These are phyloP conservation scores for Campaea margaritaria DNA, from an alignment of 2,888 invertebrate genomes.

Conservation along the genomic window DNA sequence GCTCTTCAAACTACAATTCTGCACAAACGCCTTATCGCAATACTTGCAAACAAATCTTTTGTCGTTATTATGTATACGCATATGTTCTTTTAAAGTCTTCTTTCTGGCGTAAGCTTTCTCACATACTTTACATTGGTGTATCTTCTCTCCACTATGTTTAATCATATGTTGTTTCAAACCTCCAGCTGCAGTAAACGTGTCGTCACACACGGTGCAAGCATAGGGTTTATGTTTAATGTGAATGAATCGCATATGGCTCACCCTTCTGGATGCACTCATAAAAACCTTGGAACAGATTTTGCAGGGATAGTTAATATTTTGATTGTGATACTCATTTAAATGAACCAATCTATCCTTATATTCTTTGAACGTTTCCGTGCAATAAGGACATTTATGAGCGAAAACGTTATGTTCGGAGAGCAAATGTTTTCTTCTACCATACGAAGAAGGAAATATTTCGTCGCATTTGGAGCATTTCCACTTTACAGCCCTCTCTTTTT, in stretches of 20 bases:
- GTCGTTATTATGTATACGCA: slow-evolving; percentile 32
- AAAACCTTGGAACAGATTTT: slow-evolving; percentile 70
- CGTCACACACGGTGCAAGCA: slow-evolving; percentile 16
- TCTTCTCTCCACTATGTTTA: slow-evolving; percentile 17
- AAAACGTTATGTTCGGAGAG: slow-evolving; percentile 56
- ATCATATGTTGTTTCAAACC: slow-evolving; percentile 20
- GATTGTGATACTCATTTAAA: slow-evolving; percentile 62
- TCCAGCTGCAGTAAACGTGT: slow-evolving; percentile 1
- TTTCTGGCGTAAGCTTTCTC: slow-evolving; percentile 56
- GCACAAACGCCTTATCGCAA: slow-evolving; percentile 67
- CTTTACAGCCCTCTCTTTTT: slow-evolving; percentile 10
- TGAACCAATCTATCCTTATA: slow-evolving; percentile 65
- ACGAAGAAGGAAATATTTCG: slow-evolving; percentile 57
- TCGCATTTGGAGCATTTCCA: slow-evolving; percentile 69
- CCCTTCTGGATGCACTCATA: slow-evolving; percentile 55
- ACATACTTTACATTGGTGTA: slow-evolving; percentile 17
- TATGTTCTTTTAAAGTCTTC: slow-evolving; percentile 50
- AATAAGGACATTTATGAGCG: slow-evolving; percentile 52
- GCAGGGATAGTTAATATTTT: slow-evolving; percentile 69
- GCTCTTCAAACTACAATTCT: slow-evolving; percentile 53
- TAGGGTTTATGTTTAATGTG: slow-evolving; percentile 11
- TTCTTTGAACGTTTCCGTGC: slow-evolving; percentile 65
- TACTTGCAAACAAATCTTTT: slow-evolving; percentile 45
- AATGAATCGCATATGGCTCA: slow-evolving; percentile 56
- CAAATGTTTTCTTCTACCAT: slow-evolving; percentile 59